A percentile compares a stretch with the other conserved stretches of the same genome.
phyloP scores from a whole-genome alignment of 2,888 invertebrate species.

The Ephialtes manifestator region DNA sequence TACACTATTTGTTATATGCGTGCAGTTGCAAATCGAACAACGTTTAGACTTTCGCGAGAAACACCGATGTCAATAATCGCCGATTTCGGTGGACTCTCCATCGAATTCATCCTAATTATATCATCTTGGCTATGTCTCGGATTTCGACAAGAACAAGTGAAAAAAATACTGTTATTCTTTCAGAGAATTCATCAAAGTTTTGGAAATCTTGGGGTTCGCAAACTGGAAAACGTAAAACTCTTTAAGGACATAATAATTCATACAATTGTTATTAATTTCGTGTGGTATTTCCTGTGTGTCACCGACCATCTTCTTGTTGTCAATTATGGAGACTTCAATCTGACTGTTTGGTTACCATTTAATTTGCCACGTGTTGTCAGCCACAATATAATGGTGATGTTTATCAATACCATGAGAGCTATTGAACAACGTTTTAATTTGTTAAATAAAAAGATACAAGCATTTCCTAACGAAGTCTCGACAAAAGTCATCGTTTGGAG shows the following conservation, averaged over 20 bases:
- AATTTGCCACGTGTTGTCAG: slow-evolving; percentile 34
- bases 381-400: slow-evolving; percentile 38
- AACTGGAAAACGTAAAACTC: background rate
- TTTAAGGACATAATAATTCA: slow-evolving; percentile 4
- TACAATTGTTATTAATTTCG: background rate
- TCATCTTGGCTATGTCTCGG: slow-evolving; percentile 35
- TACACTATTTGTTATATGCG: slow-evolving; percentile 15
- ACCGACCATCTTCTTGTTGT: slow-evolving; percentile 12
- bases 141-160: slow-evolving; percentile 29
- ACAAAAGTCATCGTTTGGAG: background rate
- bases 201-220: slow-evolving; percentile 15
- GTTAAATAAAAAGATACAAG: slow-evolving; percentile 35
- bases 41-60: slow-evolving; percentile 14
- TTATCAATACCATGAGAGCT: slow-evolving; percentile 3
- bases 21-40: slow-evolving; percentile 3
- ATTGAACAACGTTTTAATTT: slow-evolving; percentile 24
- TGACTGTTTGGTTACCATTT: slow-evolving; percentile 43
- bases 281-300: slow-evolving; percentile 24
- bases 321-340: background rate
- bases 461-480: slow-evolving; percentile 10
- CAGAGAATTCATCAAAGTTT: slow-evolving; percentile 20
- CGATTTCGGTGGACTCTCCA: slow-evolving; percentile 26
- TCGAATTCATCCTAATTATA: slow-evolving; percentile 28
- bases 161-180: slow-evolving; percentile 25
- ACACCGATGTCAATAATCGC: slow-evolving; percentile 40